Percentiles rank a stretch among this genome's conserved stretches.
Conservation (phyloP, 2,797 vertebrate genomes). For the Myripristis jacobus region DNA sequence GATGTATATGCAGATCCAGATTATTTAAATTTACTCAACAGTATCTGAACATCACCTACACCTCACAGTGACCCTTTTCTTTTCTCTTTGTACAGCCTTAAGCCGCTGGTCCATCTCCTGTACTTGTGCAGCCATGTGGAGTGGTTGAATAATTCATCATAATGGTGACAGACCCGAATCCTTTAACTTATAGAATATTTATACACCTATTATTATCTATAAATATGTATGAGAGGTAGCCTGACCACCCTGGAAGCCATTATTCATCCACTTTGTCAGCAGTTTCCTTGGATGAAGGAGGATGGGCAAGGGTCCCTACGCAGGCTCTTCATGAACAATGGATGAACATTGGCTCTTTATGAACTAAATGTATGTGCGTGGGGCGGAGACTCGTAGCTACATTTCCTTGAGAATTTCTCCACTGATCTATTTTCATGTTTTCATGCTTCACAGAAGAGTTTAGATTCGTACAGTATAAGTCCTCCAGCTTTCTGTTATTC, state of each 20-base stretch:
- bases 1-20: neutral
- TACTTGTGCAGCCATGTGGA: conserved; percentile 49
- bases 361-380: too few relatives aligned
- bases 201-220: conserved; percentile 61
- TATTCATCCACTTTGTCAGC: conserved; percentile 46
- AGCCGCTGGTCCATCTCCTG: conserved; percentile 22
- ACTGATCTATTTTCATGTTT: too few relatives aligned
- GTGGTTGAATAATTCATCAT: conserved; percentile 75
- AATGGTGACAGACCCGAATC: conserved; percentile 67
- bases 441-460: too few relatives aligned
- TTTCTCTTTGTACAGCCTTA: conserved; percentile 6
- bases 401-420: too few relatives aligned
- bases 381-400: too few relatives aligned
- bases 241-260: conserved; percentile 44
- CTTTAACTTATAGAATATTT: conserved; percentile 71
- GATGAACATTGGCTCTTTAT: too few relatives aligned
- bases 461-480: too few relatives aligned
- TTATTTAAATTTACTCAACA: conserved; percentile 26
- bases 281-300: conserved; percentile 21
- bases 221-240: conserved; percentile 63
- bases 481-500: too few relatives aligned
- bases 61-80: conserved; percentile 15
- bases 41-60: conserved; percentile 9
- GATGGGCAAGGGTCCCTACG: conserved; percentile 32
- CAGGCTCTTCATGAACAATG: too few relatives aligned